Percentiles rank a stretch among this genome's conserved stretches.
Evolutionary conservation across 2,797 vertebrate genomes (phyloP).

Genomic region (Sebastes kiyomatsui): DNA sequence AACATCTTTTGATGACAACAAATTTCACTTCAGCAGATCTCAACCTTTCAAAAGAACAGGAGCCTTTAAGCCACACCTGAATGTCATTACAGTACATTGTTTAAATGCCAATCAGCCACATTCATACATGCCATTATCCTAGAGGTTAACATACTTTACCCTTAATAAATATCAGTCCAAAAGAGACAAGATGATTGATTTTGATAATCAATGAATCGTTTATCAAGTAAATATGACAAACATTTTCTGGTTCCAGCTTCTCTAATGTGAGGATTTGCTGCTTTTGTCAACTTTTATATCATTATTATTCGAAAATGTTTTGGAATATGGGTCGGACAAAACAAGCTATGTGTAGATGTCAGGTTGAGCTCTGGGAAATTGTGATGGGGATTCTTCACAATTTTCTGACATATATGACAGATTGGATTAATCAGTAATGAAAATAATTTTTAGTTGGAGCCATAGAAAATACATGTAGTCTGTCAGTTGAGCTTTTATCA

Average conservation of each 20-base stretch:
- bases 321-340: background rate
- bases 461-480: background rate
- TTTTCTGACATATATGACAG: background rate
- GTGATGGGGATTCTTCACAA: background rate
- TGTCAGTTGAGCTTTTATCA: background rate
- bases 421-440: background rate
- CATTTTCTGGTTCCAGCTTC: background rate
- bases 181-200: fast-evolving
- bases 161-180: background rate
- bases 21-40: background rate
- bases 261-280: background rate
- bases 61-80: background rate
- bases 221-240: background rate
- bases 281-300: background rate
- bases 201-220: background rate
- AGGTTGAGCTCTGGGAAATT: background rate
- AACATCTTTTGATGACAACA: too few species aligned
- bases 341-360: background rate
- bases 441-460: background rate
- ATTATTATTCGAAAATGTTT: background rate
- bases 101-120: background rate
- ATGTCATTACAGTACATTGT: background rate
- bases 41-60: background rate
- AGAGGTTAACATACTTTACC: background rate
- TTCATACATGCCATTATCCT: background rate